Evolutionary conservation across 2,888 invertebrate species (phyloP).

Genomic region (Escarpia spicata): DNA sequence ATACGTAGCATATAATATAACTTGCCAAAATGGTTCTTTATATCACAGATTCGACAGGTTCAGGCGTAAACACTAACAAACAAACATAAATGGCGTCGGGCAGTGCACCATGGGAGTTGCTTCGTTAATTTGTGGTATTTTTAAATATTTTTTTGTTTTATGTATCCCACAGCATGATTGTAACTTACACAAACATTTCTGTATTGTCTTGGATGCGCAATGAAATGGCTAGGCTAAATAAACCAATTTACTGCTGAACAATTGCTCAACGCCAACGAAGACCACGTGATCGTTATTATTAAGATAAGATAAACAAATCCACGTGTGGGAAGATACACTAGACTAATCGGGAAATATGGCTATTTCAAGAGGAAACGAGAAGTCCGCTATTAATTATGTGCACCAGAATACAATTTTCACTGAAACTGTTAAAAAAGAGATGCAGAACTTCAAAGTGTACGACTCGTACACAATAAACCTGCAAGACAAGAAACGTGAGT

Average conservation of each 20-base stretch:
- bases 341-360: not conserved
- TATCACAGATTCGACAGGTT: conserved; percentile 4
- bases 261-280: not conserved
- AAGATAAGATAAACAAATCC: not conserved
- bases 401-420: not conserved
- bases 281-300: not conserved
- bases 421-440: not conserved
- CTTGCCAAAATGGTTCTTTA: not conserved
- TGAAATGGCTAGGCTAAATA: not conserved
- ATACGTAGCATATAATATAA: not conserved
- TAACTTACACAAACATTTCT: not conserved
- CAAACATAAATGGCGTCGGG: conserved; percentile 30
- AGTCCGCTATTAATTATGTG: not conserved
- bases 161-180: not conserved
- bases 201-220: not conserved
- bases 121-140: not conserved
- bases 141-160: not conserved
- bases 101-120: conserved; percentile 23
- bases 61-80: conserved; percentile 16
- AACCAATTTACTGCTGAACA: not conserved
- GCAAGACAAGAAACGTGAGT: not conserved
- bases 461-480: conserved; percentile 13
- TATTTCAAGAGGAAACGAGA: not conserved
- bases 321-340: not conserved
- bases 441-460: not conserved